Evolutionary conservation across 2,888 invertebrate species (phyloP), one percentile per base, ranked within the genome.

Genomic region (Flabesymbios commensalis): DNA sequence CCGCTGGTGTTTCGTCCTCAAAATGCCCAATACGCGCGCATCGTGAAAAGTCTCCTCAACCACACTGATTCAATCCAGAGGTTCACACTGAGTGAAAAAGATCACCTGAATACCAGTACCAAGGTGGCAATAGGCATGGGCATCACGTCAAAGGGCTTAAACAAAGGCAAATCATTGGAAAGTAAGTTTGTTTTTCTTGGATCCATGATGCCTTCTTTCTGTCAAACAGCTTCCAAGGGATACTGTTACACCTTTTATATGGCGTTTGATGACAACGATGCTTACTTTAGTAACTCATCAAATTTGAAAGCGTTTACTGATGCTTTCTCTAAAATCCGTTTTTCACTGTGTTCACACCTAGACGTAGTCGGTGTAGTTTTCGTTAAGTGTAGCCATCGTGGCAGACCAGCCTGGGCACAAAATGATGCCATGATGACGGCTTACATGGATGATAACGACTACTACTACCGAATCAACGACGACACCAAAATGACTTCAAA

Each of bases 361-460:
- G 29, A 53, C n/a, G 28, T 19, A 17, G 24, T 42, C 3, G 51
- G 32, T 3, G 60, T 70, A 2, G 60, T 65, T 26, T 47, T 71
- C 19, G 57, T 70, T 4, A 32, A 58, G 19, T 71, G 71, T 49
- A 52, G 29, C 4, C 68, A 71, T 47, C 33, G 24, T 10, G 53
- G 58, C 10, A 43, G 54, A 24, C 71, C 71, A 10, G 67, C 70
- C 28, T 71, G 71, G 71, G 68, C 71, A 7, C 71, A 71, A 61
- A 71, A 71, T 47, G 71, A 71, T 33, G 71, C 71, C 43, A 69
- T 70, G 69, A 61, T 69, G 48, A 65, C 59, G 19, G 70, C 70
- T 5, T 70, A 67, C 56, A 57, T 70, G 3, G 67, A 65, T 29
- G 53, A 59, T 29, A 36, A 41, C 3, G 64, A 61, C 2, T 71